These are phyloP conservation scores for Salticus scenicus DNA, from an alignment of 2,888 invertebrate genomes.

Conservation along the genomic window DNA sequence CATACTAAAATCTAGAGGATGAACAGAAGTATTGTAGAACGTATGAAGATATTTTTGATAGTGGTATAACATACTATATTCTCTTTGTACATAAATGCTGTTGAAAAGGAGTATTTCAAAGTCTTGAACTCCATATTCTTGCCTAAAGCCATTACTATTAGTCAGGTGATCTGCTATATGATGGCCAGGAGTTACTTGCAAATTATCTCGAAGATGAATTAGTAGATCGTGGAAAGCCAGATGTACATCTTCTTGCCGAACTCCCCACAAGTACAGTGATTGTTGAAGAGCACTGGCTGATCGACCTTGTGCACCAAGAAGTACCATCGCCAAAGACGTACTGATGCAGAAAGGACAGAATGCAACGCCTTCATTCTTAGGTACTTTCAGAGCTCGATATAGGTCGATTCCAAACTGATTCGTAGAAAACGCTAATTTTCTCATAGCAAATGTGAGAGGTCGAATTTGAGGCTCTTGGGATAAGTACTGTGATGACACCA, in stretches of 20 bases:
- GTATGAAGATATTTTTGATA: slow-evolving; percentile 72
- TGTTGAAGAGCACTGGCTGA: slow-evolving; percentile 71
- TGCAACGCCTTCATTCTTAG: slow-evolving; percentile 69
- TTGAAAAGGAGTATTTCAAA: slow-evolving; percentile 70
- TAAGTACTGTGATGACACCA: slow-evolving; percentile 35
- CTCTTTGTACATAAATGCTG: slow-evolving; percentile 72
- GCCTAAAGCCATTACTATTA: slow-evolving; percentile 49
- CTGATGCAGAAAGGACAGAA: slow-evolving; percentile 73
- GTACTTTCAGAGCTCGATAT: slow-evolving; percentile 71
- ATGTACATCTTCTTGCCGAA: slow-evolving; percentile 72
- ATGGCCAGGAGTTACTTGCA: slow-evolving; percentile 65
- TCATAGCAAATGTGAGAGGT: slow-evolving; percentile 71
- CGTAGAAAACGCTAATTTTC: slow-evolving; percentile 72
- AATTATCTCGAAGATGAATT: slow-evolving; percentile 71
- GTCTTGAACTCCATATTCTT: slow-evolving; percentile 65
- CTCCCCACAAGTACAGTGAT: slow-evolving; percentile 72
- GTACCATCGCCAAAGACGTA: slow-evolving; percentile 71
- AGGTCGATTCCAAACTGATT: slow-evolving; percentile 73
- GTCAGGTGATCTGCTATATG: slow-evolving; percentile 50
- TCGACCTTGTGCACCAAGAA: slow-evolving; percentile 71
- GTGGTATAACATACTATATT: slow-evolving; percentile 71
- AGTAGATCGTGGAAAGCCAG: slow-evolving; percentile 72
- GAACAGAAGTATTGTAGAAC: slow-evolving; percentile 72
- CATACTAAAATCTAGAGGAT: slow-evolving; percentile 72
- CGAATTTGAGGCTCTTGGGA: slow-evolving; percentile 52